Evolutionary conservation across 2,888 invertebrate species (phyloP).

Genomic region (Hirtodrosophila trivittata): DNA sequence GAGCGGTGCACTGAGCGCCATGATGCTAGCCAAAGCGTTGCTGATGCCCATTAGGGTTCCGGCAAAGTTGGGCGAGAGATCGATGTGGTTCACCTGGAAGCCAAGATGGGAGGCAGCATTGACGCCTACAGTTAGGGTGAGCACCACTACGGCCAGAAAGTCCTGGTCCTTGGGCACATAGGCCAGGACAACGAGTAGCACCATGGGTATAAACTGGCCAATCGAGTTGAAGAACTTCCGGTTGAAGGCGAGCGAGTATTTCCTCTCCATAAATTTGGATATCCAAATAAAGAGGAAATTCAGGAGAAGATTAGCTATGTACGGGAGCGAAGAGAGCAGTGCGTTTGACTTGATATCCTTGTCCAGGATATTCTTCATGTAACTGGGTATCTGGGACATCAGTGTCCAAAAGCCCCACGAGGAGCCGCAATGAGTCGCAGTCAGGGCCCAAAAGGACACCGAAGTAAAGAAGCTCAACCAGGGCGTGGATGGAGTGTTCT

Average conservation of each 20-base stretch:
- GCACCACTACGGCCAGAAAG: constrained; percentile 86
- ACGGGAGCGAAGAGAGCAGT: constrained; percentile 88
- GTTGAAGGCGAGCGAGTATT: constrained; percentile 80
- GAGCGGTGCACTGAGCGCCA: constrained; percentile 91
- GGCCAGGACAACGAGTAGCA: constrained; percentile 87
- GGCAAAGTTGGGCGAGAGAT: constrained; percentile 92
- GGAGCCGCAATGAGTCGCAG: constrained; percentile 88
- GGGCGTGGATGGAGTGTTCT: constrained; percentile 85
- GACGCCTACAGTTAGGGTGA: constrained; percentile 89
- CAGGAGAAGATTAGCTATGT: constrained; percentile 88
- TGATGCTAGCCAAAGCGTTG: constrained; percentile 90
- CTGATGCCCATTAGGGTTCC: constrained; percentile 94
- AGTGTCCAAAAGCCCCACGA: constrained; percentile 94
- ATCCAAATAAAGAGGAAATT: constrained; percentile 89
- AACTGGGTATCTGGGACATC: constrained; percentile 91
- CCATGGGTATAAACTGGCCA: constrained; percentile 88
- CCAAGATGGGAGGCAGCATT: constrained; percentile 91
- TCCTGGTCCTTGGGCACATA: constrained; percentile 83
- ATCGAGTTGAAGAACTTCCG: constrained; percentile 86
- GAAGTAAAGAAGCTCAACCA: constrained; percentile 90
- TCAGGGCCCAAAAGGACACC: constrained; percentile 89
- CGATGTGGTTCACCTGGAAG: constrained; percentile 92
- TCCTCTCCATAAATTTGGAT: constrained; percentile 85
- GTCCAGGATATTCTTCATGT: constrained; percentile 89
- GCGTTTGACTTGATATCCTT: constrained; percentile 90